Evolutionary conservation across 2,113 vertebrate species (phyloP).

Genomic region (Oryzias curvinotus): DNA sequence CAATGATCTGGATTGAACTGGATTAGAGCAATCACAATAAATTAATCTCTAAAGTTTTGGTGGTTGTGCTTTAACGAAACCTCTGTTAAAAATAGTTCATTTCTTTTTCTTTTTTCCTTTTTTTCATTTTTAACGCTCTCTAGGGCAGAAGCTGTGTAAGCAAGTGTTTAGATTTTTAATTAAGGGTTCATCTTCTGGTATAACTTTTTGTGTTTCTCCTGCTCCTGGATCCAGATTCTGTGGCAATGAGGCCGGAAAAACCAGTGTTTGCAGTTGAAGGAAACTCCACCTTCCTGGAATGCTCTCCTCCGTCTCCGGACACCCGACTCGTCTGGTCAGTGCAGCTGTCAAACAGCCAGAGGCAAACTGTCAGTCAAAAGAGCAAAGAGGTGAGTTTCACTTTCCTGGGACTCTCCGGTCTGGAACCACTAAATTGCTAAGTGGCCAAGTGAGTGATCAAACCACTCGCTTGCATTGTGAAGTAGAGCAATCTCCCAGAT

Average conservation of each 20-base stretch:
- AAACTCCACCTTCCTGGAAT: slow-evolving; percentile 86
- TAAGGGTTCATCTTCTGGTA: rapidly evolving
- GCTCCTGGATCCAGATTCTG: rapidly evolving
- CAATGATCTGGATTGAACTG: too few relatives aligned
- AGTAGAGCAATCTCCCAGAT: too few relatives aligned
- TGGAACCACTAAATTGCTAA: too few relatives aligned
- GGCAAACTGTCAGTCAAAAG: not conserved
- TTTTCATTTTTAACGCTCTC: not conserved
- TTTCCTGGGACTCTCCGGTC: not conserved
- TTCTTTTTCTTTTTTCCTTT: not conserved
- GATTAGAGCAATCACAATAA: too few relatives aligned
- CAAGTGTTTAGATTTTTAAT: not conserved
- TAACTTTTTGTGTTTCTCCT: not conserved
- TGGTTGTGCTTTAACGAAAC: too few relatives aligned
- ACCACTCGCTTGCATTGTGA: too few relatives aligned
- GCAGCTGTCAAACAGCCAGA: slow-evolving; percentile 21
- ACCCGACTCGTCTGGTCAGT: slow-evolving; percentile 74
- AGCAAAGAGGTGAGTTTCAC: slow-evolving; percentile 62
- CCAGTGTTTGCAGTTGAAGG: slow-evolving; percentile 81
- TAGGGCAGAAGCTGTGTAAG: not conserved
- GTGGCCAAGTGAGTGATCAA: too few relatives aligned
- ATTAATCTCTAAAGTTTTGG: too few relatives aligned
- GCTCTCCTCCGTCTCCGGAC: slow-evolving; percentile 72
- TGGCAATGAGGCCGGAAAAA: slow-evolving; percentile 61
- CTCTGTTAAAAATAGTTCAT: too few relatives aligned